Evolutionary conservation across 2,797 vertebrate species (phyloP), one percentile per base, ranked within the genome.

Genomic region (Enoplosus armatus): DNA sequence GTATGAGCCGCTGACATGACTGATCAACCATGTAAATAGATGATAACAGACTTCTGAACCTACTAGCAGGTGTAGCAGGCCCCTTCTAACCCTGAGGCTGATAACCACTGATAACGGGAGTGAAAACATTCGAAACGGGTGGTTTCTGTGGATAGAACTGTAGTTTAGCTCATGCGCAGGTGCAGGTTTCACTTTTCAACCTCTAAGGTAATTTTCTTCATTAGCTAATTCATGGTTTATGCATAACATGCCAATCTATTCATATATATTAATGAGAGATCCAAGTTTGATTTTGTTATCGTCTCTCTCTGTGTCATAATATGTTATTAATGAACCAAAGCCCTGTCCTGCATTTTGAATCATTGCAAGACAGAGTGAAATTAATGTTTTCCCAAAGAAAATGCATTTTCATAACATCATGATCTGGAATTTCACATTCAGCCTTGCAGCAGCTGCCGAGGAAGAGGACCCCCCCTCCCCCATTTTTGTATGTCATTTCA

Each of bases 221-320:
- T 92, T 47, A 86, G 86, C 86, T 89, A 89, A 93, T 92, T 88
- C 84, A 87, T 89, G 83, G 79, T 94, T 91, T 87, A 91, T 92
- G 85, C 86, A 93, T 92, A 84, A 90, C 67, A 82, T 81, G 74
- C 72, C 75, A 83, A 82, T 89, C 79, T 79, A 79, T 90, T 90
- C 85, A 88, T 90, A 89, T 92, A 87, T 89, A 90, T 91, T 92
- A 92, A 93, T 93, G 86, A 90, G 85, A 87, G 76, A 91, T 82
- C 77, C 77, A 80, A 82, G 85, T 91, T 90, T 88, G 87, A 93
- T 92, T 92, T 89, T 74, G 75, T 91, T 89, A 89, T 88, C 70
- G 24, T 83, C 82, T 87, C 80, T 90, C 80, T 61, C 83, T 70
- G 76, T 87, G 85, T 90, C 85, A 87, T 91, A 82, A 90, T 92